phyloP scores from a whole-genome alignment of 2,797 vertebrate genomes.

The Mormyrops attenuatus region DNA sequence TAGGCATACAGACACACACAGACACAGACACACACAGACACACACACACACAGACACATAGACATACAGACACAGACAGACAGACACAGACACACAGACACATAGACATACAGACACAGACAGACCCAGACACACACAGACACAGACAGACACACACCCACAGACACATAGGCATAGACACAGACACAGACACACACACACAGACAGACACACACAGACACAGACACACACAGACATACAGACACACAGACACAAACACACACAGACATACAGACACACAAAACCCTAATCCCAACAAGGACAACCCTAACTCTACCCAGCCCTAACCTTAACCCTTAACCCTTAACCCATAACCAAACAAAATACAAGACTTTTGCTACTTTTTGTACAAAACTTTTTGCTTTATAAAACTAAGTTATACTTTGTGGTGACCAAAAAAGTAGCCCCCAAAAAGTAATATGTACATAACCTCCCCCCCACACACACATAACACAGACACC shows the following conservation, averaged over 20 bases:
- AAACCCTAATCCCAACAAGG: too few species aligned
- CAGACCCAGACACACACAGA: constrained; percentile 26
- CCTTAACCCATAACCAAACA: background rate
- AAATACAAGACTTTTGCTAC: background rate
- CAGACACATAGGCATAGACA: background rate
- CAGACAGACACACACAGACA: background rate
- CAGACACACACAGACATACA: background rate
- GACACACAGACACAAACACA: background rate
- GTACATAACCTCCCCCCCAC: background rate
- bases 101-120: background rate
- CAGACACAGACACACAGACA: too few species aligned
- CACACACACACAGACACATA: background rate
- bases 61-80: too few species aligned
- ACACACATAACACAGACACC: background rate
- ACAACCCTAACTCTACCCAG: background rate
- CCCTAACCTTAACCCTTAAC: background rate
- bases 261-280: background rate
- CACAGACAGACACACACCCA: constrained; percentile 27
- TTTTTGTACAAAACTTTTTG: background rate
- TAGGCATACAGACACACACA: background rate
- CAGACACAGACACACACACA: background rate
- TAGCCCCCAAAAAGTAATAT: background rate
- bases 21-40: background rate
- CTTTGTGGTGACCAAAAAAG: background rate
- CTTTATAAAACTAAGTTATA: background rate